Evolutionary conservation across 1,140 invertebrate species (phyloP), one percentile per base, ranked within the genome.

Genomic region (Conus ventricosus): DNA sequence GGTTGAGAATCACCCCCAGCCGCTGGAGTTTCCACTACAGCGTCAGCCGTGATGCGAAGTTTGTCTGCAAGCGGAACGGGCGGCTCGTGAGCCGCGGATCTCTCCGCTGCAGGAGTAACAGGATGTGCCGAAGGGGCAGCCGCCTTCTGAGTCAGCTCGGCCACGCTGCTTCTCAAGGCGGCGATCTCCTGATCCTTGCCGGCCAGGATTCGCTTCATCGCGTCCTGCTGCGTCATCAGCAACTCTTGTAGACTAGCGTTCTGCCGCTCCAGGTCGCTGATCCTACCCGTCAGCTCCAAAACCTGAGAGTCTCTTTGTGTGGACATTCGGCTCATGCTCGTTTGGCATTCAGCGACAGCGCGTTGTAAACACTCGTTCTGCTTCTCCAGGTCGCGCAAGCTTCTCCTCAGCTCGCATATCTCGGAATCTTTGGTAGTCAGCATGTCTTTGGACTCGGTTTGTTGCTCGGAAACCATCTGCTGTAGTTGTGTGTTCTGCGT

Each of bases 341-440:
- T n/a, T 17, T 80, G 71, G n/a, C 75, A 7, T 53, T 55, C 51
- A 7, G 51, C 54, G 13, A 87, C 6, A 11, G 75, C 85, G 23
- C 80, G 85, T n/a, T 87, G 88, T 75, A 85, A 81, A 23, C 17
- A 27, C 5, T 4, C 51, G 25, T 83, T 85, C 54, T 85, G 83
- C 39, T 85, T 84, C 71, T 88, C 75, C 84, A 85, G 10, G 11
- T 71, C 84, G 10, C 17, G 15, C 23, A 78, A 4, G 13, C 57
- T 88, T 20, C 15, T 53, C 55, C 20, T 80, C 10, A 60, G 51
- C 13, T 88, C 83, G 4, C 71, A 76, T 23, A 84, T 51, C 84
- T 84, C 27, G 17, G 25, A n/a, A 13, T 85, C 84, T 80, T 80
- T 80, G 23, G 57, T 5, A 15, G 82, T 7, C 82, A 84, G 82